Percentiles rank a stretch among this genome's conserved stretches.
Conservation (phyloP, 2,113 vertebrate species). For the Atractosteus spatula region DNA sequence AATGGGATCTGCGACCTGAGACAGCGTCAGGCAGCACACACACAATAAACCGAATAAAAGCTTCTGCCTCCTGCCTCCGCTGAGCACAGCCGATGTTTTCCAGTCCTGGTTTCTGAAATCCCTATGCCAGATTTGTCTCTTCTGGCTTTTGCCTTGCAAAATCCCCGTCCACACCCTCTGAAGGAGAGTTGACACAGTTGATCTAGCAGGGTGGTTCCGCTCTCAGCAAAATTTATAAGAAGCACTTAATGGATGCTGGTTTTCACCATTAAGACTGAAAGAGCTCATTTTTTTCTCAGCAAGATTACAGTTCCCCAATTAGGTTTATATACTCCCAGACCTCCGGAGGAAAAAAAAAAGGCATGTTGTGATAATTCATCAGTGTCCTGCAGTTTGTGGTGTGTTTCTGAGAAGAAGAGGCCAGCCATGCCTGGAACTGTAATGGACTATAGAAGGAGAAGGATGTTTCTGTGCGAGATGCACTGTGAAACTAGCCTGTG, state of each 20-base stretch:
- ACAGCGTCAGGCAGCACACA: too few species aligned
- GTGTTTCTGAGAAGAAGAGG: constrained; percentile 34
- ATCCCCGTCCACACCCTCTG: too few species aligned
- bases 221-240: constrained; percentile 27
- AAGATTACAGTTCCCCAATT: constrained; percentile 30
- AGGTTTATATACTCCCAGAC: constrained; percentile 34
- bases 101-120: too few species aligned
- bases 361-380: constrained; percentile 30
- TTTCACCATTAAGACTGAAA: constrained; percentile 25
- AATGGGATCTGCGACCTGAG: too few species aligned
- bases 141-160: too few species aligned
- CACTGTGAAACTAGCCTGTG: too few species aligned
- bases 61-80: too few species aligned
- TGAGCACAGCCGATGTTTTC: too few species aligned
- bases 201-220: constrained; percentile 2
- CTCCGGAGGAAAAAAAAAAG: constrained; percentile 16
- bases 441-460: constrained; percentile 14
- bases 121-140: too few species aligned
- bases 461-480: not conserved
- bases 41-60: too few species aligned
- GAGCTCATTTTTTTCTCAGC: constrained; percentile 27
- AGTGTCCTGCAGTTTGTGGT: constrained; percentile 40
- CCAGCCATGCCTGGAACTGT: constrained; percentile 33
- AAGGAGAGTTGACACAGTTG: too few species aligned
- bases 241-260: constrained; percentile 16